Percentiles rank a stretch among this genome's conserved stretches.
Conservation (phyloP, 35 echinoderm and acorn worm genomes). For the Apostichopus parvimensis region DNA sequence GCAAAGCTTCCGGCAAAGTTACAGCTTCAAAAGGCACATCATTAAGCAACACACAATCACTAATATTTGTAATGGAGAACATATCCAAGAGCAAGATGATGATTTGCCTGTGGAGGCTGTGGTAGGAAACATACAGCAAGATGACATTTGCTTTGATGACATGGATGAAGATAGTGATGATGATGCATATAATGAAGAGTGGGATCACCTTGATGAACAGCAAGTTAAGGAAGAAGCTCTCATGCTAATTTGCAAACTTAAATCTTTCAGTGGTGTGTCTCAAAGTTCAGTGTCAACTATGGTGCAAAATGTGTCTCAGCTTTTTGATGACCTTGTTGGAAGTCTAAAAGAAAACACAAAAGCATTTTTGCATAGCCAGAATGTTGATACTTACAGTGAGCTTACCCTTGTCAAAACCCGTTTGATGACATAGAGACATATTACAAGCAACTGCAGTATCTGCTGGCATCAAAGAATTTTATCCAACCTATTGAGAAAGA, state of each 20-base stretch:
- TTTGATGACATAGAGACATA: slow-evolving; percentile 15
- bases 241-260: slow-evolving; percentile 23
- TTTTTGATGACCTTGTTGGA: slow-evolving; percentile 40
- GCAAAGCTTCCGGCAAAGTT: neutral
- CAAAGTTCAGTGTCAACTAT: slow-evolving; percentile 25
- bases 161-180: neutral
- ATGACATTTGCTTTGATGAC: neutral
- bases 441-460: slow-evolving; percentile 8
- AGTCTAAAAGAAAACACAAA: slow-evolving; percentile 2
- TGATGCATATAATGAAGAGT: neutral
- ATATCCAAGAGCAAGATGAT: neutral
- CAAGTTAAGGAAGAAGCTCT: slow-evolving; percentile 18
- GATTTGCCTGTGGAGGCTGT: neutral
- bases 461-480: neutral
- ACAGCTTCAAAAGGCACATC: neutral
- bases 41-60: neutral
- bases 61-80: too few species aligned
- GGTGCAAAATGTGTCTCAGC: slow-evolving; percentile 21
- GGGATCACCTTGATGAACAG: slow-evolving; percentile 16
- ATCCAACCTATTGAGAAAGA: slow-evolving; percentile 19
- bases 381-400: neutral
- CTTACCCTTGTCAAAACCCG: neutral
- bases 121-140: neutral
- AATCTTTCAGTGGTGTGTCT: slow-evolving; percentile 35
- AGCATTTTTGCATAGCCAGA: neutral